Conservation (phyloP, 1,140 invertebrate genomes). For the Aphidius ervi region DNA sequence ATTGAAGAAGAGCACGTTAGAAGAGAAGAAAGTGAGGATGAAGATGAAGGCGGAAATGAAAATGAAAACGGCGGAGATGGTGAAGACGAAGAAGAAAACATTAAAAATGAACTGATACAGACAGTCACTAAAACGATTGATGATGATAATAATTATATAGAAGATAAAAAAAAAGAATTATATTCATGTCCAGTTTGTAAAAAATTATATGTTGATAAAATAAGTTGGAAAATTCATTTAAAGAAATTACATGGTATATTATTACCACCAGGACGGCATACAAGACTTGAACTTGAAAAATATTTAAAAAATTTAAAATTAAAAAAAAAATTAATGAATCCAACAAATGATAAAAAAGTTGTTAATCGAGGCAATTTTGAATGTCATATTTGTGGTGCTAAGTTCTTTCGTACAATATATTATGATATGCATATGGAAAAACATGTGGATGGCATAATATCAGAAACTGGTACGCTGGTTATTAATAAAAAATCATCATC, state of each 20-base stretch:
- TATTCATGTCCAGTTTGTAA: conserved; percentile 2
- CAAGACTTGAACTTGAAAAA: background rate
- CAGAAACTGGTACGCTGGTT: too few relatives aligned
- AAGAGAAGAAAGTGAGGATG: background rate
- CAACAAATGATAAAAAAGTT: too few relatives aligned
- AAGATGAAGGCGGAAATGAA: background rate
- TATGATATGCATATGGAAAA: too few relatives aligned
- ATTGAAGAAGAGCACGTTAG: background rate
- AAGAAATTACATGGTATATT: conserved; percentile 7
- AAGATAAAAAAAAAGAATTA: background rate
- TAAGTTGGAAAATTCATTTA: conserved; percentile 10
- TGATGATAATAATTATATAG: background rate
- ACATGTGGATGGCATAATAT: too few relatives aligned
- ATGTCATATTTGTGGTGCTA: too few relatives aligned
- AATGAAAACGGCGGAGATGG: background rate
- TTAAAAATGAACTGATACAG: background rate
- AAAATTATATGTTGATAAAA: conserved; percentile 6
- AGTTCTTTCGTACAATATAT: too few relatives aligned
- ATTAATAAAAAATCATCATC: too few relatives aligned
- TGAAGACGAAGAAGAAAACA: background rate
- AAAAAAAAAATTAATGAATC: too few relatives aligned
- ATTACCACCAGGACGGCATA: background rate
- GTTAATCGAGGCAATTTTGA: too few relatives aligned
- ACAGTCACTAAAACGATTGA: background rate
- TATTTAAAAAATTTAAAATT: too few relatives aligned